Evolutionary conservation across 2,113 vertebrate species (phyloP), one percentile per base, ranked within the genome.

Genomic region (Hyla sarda): DNA sequence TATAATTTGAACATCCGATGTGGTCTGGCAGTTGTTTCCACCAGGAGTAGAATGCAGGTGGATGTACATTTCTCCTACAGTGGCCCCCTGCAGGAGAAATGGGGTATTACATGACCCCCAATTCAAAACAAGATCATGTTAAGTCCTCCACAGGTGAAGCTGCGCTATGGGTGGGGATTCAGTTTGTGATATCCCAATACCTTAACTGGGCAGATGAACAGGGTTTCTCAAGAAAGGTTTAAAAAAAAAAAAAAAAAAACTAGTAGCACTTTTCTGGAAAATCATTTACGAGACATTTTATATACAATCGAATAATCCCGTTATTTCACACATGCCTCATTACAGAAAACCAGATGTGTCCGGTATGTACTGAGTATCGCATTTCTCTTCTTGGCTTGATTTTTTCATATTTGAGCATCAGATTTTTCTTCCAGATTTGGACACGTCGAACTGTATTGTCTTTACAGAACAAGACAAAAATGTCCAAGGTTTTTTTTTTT

Each of bases 391-490:
- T 84, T 84, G 83, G 83, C 71, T 32, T 48, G 21, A 30, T 25
- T n/a, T 71, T 30, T 73, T 83, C 30, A 56, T 11, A 69, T 83
- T 65, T 48, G 37, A 23, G 23, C 14, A 56, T 54, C 34, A 81
- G 21, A 71, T 80, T 72, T 58, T 86, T 86, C 84, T 86, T 73
- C 84, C 77, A 86, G 65, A 86, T 86, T 86, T 86, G 76, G 84
- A 58, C 32, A 73, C 41, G 17, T 47, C 56, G 1, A n/a, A 13
- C 45, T 76, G 28, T 28, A 45, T 79, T 85, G 73, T 85, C 47
- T 85, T 69, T 79, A 21, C 13, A 56, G 75, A 69, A 85, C 21
- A 69, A 67, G 62, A 41, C 41, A 50, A 85, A 74, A 32, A 23
- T 34, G 32, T 84, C 25, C 37, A 75, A 45, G 25, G 32, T 62